phyloP scores from a whole-genome alignment of 2,113 vertebrate genomes.

The Verasper variegatus region DNA sequence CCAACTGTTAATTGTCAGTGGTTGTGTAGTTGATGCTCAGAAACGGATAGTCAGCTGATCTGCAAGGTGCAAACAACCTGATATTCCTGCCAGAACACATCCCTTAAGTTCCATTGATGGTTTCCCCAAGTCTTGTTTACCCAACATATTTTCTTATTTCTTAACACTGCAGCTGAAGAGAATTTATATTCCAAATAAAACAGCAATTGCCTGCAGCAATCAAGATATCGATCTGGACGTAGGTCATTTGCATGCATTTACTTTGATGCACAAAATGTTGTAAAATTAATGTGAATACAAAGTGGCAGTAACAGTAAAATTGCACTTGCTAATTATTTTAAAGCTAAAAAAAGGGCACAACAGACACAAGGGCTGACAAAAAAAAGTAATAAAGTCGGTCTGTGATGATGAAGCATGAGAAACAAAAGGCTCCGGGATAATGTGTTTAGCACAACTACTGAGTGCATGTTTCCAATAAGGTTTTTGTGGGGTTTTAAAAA shows the following conservation, averaged over 20 bases:
- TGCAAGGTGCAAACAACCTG: not conserved
- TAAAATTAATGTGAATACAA: no score
- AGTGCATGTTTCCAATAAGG: no score
- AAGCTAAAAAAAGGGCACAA: not conserved
- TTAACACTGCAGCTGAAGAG: not conserved
- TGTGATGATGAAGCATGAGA: no score
- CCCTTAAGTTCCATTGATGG: not conserved
- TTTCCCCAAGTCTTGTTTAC: no score
- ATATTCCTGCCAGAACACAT: not conserved
- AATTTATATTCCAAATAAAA: not conserved
- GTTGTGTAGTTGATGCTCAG: not conserved
- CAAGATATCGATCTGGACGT: not conserved
- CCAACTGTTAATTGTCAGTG: slow-evolving; percentile 1
- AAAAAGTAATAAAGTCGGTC: no score
- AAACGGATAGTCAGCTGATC: slow-evolving; percentile 12
- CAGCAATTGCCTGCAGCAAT: slow-evolving; percentile 6
- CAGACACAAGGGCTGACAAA: not conserved
- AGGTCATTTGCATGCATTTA: slow-evolving; percentile 11
- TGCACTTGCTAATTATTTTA: not conserved
- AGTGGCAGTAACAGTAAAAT: not conserved
- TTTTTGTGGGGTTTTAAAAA: no score
- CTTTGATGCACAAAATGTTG: not conserved
- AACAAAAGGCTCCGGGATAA: no score
- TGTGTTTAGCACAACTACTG: no score
- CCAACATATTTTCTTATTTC: not conserved